Evolutionary conservation across 1,140 invertebrate genomes (phyloP).

Genomic region (Acarapis woodi): DNA sequence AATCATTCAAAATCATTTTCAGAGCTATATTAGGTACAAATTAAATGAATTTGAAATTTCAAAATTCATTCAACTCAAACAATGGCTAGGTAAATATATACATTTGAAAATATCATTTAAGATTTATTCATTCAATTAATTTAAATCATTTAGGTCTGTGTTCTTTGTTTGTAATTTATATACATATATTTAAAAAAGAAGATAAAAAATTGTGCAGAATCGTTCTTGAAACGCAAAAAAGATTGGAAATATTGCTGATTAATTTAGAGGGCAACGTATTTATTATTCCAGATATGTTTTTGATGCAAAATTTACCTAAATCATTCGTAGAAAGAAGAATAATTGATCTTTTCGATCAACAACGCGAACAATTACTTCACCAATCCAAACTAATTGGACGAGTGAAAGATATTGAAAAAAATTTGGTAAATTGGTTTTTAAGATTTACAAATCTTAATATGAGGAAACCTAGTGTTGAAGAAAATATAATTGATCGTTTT

Average conservation of each 20-base stretch:
- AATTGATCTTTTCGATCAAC: slow-evolving; percentile 8
- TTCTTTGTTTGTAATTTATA: slow-evolving; percentile 34
- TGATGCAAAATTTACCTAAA: slow-evolving; percentile 5
- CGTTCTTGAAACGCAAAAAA: slow-evolving; percentile 39
- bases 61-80: no score
- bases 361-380: slow-evolving; percentile 10
- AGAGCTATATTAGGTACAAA: slow-evolving; percentile 32
- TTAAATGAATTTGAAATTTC: slow-evolving; percentile 32
- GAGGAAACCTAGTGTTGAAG: background rate
- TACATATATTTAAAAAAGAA: slow-evolving; percentile 36
- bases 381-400: slow-evolving; percentile 10
- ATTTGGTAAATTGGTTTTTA: slow-evolving; percentile 12
- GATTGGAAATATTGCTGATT: slow-evolving; percentile 21
- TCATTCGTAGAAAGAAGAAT: slow-evolving; percentile 6
- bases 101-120: slow-evolving; percentile 18
- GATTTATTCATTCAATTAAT: no score
- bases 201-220: slow-evolving; percentile 46
- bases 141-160: slow-evolving; percentile 41
- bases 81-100: slow-evolving; percentile 16
- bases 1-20: slow-evolving; percentile 34
- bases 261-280: slow-evolving; percentile 7
- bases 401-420: slow-evolving; percentile 9
- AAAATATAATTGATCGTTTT: slow-evolving; percentile 3
- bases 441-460: slow-evolving; percentile 6
- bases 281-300: slow-evolving; percentile 5